phyloP scores from a whole-genome alignment of 92 coral and sea anemone genomes.

The Diadumene lineata region DNA sequence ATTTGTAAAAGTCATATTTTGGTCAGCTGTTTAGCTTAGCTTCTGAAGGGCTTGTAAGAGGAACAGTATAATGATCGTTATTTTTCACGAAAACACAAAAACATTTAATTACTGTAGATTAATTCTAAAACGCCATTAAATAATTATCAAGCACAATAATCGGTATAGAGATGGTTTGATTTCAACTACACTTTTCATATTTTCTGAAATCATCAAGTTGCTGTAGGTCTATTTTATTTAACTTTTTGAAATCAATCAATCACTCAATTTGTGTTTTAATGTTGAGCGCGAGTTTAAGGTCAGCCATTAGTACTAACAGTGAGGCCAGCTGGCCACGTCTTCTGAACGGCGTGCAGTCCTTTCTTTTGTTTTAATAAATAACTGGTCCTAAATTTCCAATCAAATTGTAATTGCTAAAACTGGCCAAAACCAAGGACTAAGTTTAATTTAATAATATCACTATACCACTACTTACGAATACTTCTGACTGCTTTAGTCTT shows the following conservation, averaged over 20 bases:
- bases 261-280: too few relatives aligned
- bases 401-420: constrained; percentile 2
- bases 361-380: not conserved
- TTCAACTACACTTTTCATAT: not conserved
- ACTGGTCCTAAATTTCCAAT: constrained; percentile 2
- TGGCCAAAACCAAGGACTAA: not conserved
- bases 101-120: not conserved
- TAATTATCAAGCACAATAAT: not conserved
- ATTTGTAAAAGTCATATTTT: not conserved
- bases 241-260: too few relatives aligned
- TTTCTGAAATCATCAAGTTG: not conserved
- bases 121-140: not conserved
- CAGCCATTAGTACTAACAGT: not conserved
- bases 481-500: not conserved
- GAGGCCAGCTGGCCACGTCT: constrained; percentile 19
- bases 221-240: too few relatives aligned
- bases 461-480: not conserved
- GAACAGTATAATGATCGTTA: not conserved
- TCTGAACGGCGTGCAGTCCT: not conserved
- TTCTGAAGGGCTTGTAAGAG: not conserved
- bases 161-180: not conserved
- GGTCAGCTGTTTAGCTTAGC: not conserved
- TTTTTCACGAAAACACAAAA: not conserved
- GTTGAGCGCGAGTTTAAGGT: too few relatives aligned
- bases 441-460: not conserved